Conservation (phyloP, 2,113 vertebrate genomes). For the Caretta caretta region DNA sequence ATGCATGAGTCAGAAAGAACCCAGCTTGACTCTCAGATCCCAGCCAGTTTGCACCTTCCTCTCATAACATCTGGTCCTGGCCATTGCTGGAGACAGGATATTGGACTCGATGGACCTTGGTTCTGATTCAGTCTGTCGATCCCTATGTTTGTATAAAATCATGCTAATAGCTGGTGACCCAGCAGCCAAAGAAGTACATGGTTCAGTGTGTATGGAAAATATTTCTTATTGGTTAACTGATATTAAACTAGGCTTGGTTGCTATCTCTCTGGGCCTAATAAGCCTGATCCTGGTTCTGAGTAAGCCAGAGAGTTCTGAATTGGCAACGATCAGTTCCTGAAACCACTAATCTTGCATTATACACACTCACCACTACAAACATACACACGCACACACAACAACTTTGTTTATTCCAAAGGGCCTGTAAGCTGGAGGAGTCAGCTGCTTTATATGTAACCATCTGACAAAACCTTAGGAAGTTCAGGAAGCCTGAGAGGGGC, state of each 20-base stretch:
- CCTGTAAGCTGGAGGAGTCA: background rate
- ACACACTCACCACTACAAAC: background rate
- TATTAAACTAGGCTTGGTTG: fast-evolving
- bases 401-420: background rate
- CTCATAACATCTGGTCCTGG: background rate
- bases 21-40: background rate
- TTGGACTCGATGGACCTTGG: background rate
- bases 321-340: background rate
- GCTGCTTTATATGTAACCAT: background rate
- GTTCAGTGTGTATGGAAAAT: background rate
- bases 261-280: fast-evolving
- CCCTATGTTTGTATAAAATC: background rate
- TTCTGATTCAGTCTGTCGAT: background rate
- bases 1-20: background rate
- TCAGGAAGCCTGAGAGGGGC: background rate
- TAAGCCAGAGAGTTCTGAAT: background rate
- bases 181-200: fast-evolving
- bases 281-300: background rate
- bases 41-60: background rate
- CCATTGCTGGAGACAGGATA: background rate
- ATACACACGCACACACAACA: background rate
- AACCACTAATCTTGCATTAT: background rate
- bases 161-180: fast-evolving
- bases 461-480: background rate
- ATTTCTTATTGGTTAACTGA: background rate